Evolutionary conservation across 2,797 vertebrate species (phyloP).

Genomic region (Schizopygopsis pylzovi): DNA sequence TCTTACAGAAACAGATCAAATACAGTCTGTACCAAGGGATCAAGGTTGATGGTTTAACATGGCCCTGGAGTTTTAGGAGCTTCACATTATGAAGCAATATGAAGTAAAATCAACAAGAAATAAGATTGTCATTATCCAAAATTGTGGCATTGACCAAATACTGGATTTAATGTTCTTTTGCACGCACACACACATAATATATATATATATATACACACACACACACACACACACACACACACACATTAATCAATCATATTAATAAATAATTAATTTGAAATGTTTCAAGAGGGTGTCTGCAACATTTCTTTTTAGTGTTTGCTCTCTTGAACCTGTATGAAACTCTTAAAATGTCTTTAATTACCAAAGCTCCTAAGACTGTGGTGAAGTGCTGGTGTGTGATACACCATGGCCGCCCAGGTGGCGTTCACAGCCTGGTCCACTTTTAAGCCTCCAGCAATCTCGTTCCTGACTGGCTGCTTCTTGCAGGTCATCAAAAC

Average conservation of each 20-base stretch:
- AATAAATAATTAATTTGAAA: not conserved
- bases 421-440: constrained; percentile 97
- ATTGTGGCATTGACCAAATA: not conserved
- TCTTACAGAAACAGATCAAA: not conserved
- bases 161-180: not conserved
- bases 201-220: too few species aligned
- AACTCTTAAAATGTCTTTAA: not conserved
- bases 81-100: not conserved
- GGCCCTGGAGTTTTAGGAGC: not conserved
- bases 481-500: constrained; percentile 89
- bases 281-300: not conserved
- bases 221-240: too few species aligned
- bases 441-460: constrained; percentile 86
- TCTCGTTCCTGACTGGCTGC: constrained; percentile 88
- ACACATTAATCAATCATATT: too few species aligned
- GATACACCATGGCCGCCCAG: constrained; percentile 96
- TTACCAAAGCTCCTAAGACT: constrained; percentile 91
- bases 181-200: too few species aligned
- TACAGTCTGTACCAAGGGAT: not conserved
- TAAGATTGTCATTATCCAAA: not conserved
- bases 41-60: not conserved
- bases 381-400: constrained; percentile 89
- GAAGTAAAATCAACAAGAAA: not conserved
- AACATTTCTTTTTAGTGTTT: not conserved
- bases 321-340: not conserved